Evolutionary conservation across 2,797 vertebrate genomes (phyloP), one percentile per base, ranked within the genome.

Genomic region (Anisognathus igniventris): DNA sequence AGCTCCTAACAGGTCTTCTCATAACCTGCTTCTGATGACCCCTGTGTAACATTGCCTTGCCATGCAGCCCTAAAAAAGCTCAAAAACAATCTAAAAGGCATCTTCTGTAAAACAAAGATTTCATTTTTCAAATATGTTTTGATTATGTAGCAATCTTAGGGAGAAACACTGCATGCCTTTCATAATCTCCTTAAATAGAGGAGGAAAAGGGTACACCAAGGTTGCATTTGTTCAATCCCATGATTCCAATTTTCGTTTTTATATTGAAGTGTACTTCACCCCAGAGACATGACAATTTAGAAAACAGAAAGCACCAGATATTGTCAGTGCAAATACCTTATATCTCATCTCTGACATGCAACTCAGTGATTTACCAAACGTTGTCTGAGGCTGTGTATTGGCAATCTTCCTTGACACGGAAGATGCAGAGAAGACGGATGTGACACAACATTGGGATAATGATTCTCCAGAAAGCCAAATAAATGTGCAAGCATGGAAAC

Each of bases 41-140:
- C 24, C 30, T 23, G 4, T 28, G 17, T 18, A n/a, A 22, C 23
- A 53, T 0, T 1, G 0, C 42, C 13, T 3, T 19, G 25, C 6
- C 24, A 27, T 18, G 33, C n/a, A 77, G 42, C 30, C 20, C 53
- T 19, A 65, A 74, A 57, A 6, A 50, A 94, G 53, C 22, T 57
- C 5, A 48, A 27, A 61, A 82, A 64, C 18, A 66, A 67, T 27
- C 6, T 8, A 7, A 64, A 37, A 23, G 19, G 3, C 22, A 66
- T 31, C 30, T 81, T 45, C 14, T 65, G 16, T 13, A 86, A 74
- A 80, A 27, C 5, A 60, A 25, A 9, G 0, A 13, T n/a, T 68
- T 67, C 7, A 9, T 39, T 86, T 86, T 58, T 21, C 39, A 72
- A 68, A 4, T 19, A 25, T 2, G 10, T 65, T 83, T 61, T 67